Conservation (phyloP, 2,888 invertebrate species). For the Shargacucullia verbasci region DNA sequence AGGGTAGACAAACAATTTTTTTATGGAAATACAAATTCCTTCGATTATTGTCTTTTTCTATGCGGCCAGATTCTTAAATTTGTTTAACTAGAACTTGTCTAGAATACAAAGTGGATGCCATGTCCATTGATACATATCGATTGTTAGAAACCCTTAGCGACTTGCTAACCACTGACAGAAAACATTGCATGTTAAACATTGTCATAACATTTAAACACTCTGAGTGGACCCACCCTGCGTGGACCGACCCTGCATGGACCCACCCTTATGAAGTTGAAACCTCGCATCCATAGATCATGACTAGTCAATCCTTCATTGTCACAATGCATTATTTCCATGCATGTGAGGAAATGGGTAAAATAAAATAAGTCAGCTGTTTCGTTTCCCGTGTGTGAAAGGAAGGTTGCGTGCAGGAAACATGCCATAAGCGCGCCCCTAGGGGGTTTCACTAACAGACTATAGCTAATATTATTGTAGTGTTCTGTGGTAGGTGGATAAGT, state of each 20-base stretch:
- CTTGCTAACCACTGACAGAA: no score
- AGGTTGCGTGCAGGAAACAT: slow-evolving; percentile 27
- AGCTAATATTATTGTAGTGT: neutral
- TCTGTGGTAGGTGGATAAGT: neutral
- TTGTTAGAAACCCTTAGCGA: no score
- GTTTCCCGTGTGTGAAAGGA: slow-evolving; percentile 28
- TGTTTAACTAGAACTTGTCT: slow-evolving; percentile 34
- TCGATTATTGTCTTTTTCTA: slow-evolving; percentile 62
- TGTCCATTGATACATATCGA: slow-evolving; percentile 19
- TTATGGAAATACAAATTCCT: slow-evolving; percentile 68
- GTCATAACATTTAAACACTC: no score
- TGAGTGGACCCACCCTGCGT: no score
- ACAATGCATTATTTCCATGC: slow-evolving; percentile 33
- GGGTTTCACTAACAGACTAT: slow-evolving; percentile 1
- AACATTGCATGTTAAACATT: no score
- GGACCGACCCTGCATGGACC: no score
- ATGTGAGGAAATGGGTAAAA: slow-evolving; percentile 20
- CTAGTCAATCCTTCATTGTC: slow-evolving; percentile 48
- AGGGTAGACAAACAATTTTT: slow-evolving; percentile 65
- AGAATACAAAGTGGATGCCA: slow-evolving; percentile 42
- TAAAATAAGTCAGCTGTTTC: slow-evolving; percentile 32
- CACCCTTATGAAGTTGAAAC: neutral
- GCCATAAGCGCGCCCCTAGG: slow-evolving; percentile 20
- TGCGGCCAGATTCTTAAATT: slow-evolving; percentile 51
- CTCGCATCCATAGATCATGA: neutral